A percentile compares a stretch with the other conserved stretches of the same genome.
These are phyloP conservation scores for Panthera tigris DNA, from an alignment of 2,113 vertebrate genomes.

Conservation along the genomic window DNA sequence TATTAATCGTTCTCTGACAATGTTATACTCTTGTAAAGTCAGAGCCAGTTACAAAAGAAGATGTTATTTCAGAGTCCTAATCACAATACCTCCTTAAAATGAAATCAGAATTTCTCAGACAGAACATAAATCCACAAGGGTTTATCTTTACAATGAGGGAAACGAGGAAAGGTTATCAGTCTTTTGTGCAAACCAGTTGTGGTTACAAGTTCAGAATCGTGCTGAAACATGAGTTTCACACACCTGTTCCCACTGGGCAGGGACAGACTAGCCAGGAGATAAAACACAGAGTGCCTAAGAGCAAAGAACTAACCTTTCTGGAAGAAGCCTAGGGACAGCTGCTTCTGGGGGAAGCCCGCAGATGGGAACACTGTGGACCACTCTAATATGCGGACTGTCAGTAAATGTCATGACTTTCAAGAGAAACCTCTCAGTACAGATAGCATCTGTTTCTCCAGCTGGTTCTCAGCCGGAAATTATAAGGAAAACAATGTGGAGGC, in stretches of 20 bases:
- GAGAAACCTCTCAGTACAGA: neutral
- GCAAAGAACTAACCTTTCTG: neutral
- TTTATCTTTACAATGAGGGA: constrained; percentile 27
- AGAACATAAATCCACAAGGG: neutral
- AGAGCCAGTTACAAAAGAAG: neutral
- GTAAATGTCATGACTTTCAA: neutral
- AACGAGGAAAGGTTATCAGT: constrained; percentile 6
- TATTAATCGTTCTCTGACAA: neutral
- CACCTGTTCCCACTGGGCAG: neutral
- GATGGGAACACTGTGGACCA: fast-evolving
- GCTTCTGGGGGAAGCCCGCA: neutral
- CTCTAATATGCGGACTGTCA: neutral
- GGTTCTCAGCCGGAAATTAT: neutral
- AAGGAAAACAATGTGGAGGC: neutral
- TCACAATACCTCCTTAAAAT: neutral
- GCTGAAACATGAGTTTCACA: neutral
- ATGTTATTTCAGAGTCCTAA: neutral
- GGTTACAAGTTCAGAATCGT: neutral
- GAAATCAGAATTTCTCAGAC: constrained; percentile 16
- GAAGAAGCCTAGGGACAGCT: neutral
- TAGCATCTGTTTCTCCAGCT: neutral
- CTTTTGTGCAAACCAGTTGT: neutral
- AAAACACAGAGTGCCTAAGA: neutral
- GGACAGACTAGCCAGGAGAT: neutral
- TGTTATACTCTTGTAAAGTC: neutral